These are phyloP conservation scores for Sebastes fasciatus DNA, from an alignment of 2,113 vertebrate species.

Conservation along the genomic window DNA sequence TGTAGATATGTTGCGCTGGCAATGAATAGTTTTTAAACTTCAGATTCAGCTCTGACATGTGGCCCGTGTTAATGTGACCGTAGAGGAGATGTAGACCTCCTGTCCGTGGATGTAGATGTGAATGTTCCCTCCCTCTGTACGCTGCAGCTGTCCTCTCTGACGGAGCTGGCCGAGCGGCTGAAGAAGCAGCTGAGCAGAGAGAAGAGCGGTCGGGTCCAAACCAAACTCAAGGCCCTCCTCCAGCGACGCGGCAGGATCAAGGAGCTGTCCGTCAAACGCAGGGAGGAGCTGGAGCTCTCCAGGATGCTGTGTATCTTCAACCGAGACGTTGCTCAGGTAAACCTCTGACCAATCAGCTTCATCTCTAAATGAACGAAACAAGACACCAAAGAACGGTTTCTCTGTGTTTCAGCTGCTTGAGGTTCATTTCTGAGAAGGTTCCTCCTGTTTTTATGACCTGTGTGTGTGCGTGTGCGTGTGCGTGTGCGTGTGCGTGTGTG, in stretches of 20 bases:
- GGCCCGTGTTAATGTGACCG: too few relatives aligned
- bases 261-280: conserved; percentile 81
- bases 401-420: too few relatives aligned
- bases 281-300: conserved; percentile 83
- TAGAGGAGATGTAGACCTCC: too few relatives aligned
- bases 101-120: too few relatives aligned
- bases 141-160: conserved; percentile 85
- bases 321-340: conserved; percentile 86
- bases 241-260: conserved; percentile 81
- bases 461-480: too few relatives aligned
- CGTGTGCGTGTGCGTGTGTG: too few relatives aligned
- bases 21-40: too few relatives aligned
- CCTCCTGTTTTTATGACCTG: too few relatives aligned
- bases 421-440: neutral
- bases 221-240: conserved; percentile 75
- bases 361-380: too few relatives aligned
- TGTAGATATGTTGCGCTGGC: too few relatives aligned
- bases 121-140: neutral
- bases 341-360: neutral
- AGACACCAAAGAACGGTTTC: too few relatives aligned
- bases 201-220: conserved; percentile 74
- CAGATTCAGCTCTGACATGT: too few relatives aligned
- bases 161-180: conserved; percentile 82
- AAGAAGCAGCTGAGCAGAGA: conserved; percentile 66
- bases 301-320: conserved; percentile 84